Base-by-base conservation (phyloP, 2,797 vertebrate species). In the Sebastes iracundus region DNA sequence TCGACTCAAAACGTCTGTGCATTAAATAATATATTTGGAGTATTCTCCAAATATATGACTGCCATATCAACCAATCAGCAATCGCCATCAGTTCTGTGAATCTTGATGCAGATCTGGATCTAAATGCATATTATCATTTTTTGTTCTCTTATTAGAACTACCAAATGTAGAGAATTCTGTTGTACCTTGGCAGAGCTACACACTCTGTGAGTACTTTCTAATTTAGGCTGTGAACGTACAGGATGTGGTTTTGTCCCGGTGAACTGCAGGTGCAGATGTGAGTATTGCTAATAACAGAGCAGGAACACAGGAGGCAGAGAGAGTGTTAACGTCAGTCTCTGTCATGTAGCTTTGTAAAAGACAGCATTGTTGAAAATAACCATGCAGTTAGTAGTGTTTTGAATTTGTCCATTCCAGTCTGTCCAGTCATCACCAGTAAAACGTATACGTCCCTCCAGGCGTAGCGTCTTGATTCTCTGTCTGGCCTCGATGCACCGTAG, bases 221-320 rank as follows among this genome's bases (percentile, higher is more conserved):
- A 73, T 85, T 72, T 25, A 8, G 59, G 32, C 75, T 58, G 30
- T 66, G 77, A 82, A 53, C 60, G 38, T 6, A 73, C 82, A 87
- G 87, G 90, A 84, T 87, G 88, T 87, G 85, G 85, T 83, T 85
- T 62, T 22, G 35, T 56, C 25, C 42, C 6, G 1, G 18, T 73
- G 46, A 84, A 65, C 33, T 49, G 30, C 10, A 35, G 61, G 64
- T 23, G 69, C 72, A 77, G 77, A 49, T 85, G 52, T 77, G 33
- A 72, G 38, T 32, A 5, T 38, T 33, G n/a, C 35, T 87, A 87
- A 85, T 88, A 82, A 90, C 79, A 85, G 79, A 82, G 77, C 60
- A 76, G n/a, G 11, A 62, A 52, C 66, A 53, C 18, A 4, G 20
- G 32, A 12, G 6, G 42, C 12, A 35, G 60, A 61, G 7, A 25